A percentile compares a stretch with the other conserved stretches of the same genome.
These are phyloP conservation scores for Corbicula japonica DNA, from an alignment of 2,888 invertebrate genomes.

Conservation along the genomic window DNA sequence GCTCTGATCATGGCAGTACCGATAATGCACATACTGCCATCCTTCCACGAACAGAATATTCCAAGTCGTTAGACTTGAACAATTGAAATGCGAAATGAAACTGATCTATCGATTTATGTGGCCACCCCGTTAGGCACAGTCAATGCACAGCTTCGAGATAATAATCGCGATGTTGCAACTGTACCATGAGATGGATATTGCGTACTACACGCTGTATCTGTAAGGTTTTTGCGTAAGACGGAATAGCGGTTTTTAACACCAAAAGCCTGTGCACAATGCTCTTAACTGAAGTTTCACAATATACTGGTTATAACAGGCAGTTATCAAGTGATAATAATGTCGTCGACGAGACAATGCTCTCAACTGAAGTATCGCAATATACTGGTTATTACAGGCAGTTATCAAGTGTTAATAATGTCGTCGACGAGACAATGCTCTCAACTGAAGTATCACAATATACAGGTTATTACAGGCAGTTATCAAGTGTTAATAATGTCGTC, in stretches of 20 bases:
- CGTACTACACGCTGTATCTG: constrained; percentile 44
- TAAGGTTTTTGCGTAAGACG: constrained; percentile 35
- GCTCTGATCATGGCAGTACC: background rate
- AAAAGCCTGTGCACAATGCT: constrained; percentile 42
- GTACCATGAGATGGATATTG: constrained; percentile 48
- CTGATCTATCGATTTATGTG: no score
- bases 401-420: no score
- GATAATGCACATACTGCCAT: constrained; percentile 11
- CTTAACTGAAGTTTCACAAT: constrained; percentile 22
- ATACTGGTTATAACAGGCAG: constrained; percentile 37
- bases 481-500: no score
- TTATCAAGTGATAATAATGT: constrained; percentile 43
- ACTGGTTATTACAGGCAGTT: no score
- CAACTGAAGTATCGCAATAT: no score
- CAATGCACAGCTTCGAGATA: constrained; percentile 32
- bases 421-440: no score
- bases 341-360: constrained; percentile 32
- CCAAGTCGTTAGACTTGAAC: background rate
- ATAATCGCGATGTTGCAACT: constrained; percentile 37
- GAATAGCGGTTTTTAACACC: constrained; percentile 26
- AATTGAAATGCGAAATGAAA: no score
- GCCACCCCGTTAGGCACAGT: no score
- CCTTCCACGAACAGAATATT: constrained; percentile 6
- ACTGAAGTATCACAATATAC: no score
- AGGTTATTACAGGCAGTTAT: no score